These are phyloP conservation scores for Arctopsyche grandis DNA, from an alignment of 1,140 invertebrate genomes.

Conservation along the genomic window DNA sequence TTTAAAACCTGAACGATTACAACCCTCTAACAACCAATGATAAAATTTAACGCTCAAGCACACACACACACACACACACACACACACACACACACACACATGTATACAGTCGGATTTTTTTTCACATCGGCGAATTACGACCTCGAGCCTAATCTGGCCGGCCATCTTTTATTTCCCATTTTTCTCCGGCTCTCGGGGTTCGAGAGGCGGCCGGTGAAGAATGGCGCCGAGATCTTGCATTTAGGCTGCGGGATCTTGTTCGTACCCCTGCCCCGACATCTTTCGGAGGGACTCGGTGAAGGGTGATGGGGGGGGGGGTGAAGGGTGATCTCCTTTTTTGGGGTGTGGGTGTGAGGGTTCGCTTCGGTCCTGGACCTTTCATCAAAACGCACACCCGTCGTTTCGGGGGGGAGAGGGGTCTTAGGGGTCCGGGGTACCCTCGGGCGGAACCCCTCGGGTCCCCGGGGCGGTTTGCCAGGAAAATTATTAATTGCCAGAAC, in stretches of 20 bases:
- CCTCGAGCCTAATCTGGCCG: conserved; percentile 43
- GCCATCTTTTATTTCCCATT: conserved; percentile 48
- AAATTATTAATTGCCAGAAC: conserved; percentile 31
- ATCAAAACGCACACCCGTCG: conserved; percentile 42
- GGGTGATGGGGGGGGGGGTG: neutral
- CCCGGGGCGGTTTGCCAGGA: conserved; percentile 7
- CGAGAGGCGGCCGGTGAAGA: conserved; percentile 58
- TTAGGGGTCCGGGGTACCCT: neutral
- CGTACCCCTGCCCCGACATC: conserved; percentile 54
- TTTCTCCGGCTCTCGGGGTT: conserved; percentile 56
- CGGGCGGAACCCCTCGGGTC: neutral
- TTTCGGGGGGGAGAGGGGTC: conserved; percentile 45
- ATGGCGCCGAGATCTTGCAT: conserved; percentile 45
- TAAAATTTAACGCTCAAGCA: neutral
- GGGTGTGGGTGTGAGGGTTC: neutral
- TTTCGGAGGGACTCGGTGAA: conserved; percentile 36
- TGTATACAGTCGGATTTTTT: neutral
- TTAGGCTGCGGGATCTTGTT: conserved; percentile 64
- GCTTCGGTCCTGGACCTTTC: conserved; percentile 28
- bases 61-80: neutral
- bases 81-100: neutral
- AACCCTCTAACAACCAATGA: too few relatives aligned
- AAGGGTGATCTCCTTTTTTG: neutral
- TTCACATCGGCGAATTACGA: conserved; percentile 22
- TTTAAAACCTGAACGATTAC: too few relatives aligned